Evolutionary conservation across 2,888 invertebrate genomes (phyloP).

Genomic region (Gari tellinella): DNA sequence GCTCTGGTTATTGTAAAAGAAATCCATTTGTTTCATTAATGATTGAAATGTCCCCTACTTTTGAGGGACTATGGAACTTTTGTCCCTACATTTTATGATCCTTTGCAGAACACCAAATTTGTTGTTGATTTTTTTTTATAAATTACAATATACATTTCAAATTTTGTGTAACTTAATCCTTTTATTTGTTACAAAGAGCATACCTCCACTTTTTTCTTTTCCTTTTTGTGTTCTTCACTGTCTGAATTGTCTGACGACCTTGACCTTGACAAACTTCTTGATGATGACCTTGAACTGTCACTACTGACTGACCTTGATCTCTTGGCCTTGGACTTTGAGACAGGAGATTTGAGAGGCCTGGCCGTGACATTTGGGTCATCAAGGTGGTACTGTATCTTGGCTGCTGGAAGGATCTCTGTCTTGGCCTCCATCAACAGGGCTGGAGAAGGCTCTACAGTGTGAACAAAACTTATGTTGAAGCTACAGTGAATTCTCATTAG

Average conservation of each 20-base stretch:
- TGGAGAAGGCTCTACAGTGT: not conserved
- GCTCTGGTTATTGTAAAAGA: too few species aligned
- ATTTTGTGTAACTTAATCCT: too few species aligned
- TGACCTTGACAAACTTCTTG: slow-evolving; percentile 49
- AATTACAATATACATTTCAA: too few species aligned
- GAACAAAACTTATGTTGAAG: too few species aligned
- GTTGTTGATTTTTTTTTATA: too few species aligned
- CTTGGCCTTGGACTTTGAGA: slow-evolving; percentile 29
- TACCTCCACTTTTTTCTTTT: slow-evolving; percentile 73
- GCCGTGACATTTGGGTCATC: slow-evolving; percentile 64
- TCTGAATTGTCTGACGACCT: slow-evolving; percentile 56
- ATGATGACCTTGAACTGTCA: slow-evolving; percentile 52
- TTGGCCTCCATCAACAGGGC: slow-evolving; percentile 17
- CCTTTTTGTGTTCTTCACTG: slow-evolving; percentile 63
- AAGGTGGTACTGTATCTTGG: slow-evolving; percentile 74
- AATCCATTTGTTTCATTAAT: too few species aligned
- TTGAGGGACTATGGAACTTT: too few species aligned
- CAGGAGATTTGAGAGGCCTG: slow-evolving; percentile 56
- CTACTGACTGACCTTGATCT: slow-evolving; percentile 54
- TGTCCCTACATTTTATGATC: too few species aligned
- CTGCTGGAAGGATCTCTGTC: slow-evolving; percentile 39
- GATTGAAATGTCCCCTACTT: too few species aligned
- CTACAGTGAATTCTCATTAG: too few species aligned
- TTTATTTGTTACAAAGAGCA: too few species aligned
- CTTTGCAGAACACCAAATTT: too few species aligned